Percentiles rank a stretch among this genome's conserved stretches.
These are phyloP conservation scores for Drosophila neocordata DNA, from an alignment of 1,140 invertebrate genomes.

Conservation along the genomic window DNA sequence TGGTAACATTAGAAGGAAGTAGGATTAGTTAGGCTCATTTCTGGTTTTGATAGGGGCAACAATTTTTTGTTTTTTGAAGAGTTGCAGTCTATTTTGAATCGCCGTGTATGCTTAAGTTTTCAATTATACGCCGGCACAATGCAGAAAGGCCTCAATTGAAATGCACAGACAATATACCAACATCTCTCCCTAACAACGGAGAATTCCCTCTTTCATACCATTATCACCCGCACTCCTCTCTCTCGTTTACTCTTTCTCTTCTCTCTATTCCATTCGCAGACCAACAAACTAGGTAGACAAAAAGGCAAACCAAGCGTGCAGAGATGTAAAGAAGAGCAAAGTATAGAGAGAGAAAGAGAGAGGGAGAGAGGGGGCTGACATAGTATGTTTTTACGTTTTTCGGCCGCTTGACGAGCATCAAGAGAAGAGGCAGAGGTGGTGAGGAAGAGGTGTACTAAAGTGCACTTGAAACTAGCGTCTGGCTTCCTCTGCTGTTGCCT, in stretches of 20 bases:
- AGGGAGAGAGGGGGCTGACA: slow-evolving; percentile 24
- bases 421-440: slow-evolving; percentile 7
- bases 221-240: background rate
- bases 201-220: background rate
- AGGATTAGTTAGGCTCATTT: slow-evolving; percentile 2
- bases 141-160: slow-evolving; percentile 60
- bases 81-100: slow-evolving; percentile 17
- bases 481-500: slow-evolving; percentile 15
- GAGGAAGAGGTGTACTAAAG: slow-evolving; percentile 35
- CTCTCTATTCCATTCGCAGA: slow-evolving; percentile 7
- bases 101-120: slow-evolving; percentile 62
- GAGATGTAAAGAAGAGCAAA: slow-evolving; percentile 35
- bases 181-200: slow-evolving; percentile 4
- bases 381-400: slow-evolving; percentile 41
- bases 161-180: slow-evolving; percentile 64
- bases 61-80: slow-evolving; percentile 52
- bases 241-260: no score
- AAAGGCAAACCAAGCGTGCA: slow-evolving; percentile 68
- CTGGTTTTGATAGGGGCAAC: slow-evolving; percentile 57
- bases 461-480: slow-evolving; percentile 69
- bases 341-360: slow-evolving; percentile 9
- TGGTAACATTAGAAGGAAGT: slow-evolving; percentile 13
- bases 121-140: slow-evolving; percentile 70
- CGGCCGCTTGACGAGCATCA: slow-evolving; percentile 14
- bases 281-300: slow-evolving; percentile 55